Conservation (phyloP, 1,140 invertebrate genomes). For the Bilobella aurantiaca region DNA sequence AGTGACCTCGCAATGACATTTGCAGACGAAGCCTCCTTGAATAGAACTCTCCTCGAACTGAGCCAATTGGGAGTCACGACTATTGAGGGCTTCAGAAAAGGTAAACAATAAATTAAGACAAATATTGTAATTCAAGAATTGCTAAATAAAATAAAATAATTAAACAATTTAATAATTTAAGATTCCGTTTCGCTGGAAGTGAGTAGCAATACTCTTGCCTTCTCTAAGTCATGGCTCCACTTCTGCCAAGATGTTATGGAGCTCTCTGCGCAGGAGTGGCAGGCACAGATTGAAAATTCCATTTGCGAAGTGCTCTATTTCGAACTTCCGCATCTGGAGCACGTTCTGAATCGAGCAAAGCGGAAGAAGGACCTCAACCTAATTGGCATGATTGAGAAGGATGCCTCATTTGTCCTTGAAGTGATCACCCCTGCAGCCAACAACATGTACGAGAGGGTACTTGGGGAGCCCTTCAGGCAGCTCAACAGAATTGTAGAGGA, state of each 20-base stretch:
- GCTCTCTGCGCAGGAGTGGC: conserved; percentile 53
- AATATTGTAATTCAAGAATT: conserved; percentile 44
- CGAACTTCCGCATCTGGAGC: conserved; percentile 54
- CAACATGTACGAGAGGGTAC: conserved; percentile 19
- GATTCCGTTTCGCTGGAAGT: conserved; percentile 50
- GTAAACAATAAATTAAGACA: conserved; percentile 37
- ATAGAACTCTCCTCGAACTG: conserved; percentile 50
- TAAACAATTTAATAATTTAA: neutral
- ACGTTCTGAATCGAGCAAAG: conserved; percentile 41
- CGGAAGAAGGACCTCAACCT: conserved; percentile 24
- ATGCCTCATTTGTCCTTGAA: conserved; percentile 26
- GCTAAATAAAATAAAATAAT: conserved; percentile 40
- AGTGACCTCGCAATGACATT: conserved; percentile 60
- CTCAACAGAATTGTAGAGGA: conserved; percentile 21
- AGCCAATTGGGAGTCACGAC: conserved; percentile 45
- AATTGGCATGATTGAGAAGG: conserved; percentile 26
- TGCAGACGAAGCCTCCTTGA: conserved; percentile 46
- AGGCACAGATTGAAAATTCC: conserved; percentile 51
- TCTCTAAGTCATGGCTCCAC: conserved; percentile 55
- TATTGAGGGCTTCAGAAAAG: conserved; percentile 47
- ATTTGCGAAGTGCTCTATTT: conserved; percentile 54
- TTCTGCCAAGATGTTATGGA: conserved; percentile 58
- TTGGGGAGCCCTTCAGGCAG: conserved; percentile 19
- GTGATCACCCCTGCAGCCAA: conserved; percentile 21
- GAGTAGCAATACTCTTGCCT: conserved; percentile 58